phyloP scores from a whole-genome alignment of 2,113 vertebrate genomes.

The Sterrhoptilus dennistouni region DNA sequence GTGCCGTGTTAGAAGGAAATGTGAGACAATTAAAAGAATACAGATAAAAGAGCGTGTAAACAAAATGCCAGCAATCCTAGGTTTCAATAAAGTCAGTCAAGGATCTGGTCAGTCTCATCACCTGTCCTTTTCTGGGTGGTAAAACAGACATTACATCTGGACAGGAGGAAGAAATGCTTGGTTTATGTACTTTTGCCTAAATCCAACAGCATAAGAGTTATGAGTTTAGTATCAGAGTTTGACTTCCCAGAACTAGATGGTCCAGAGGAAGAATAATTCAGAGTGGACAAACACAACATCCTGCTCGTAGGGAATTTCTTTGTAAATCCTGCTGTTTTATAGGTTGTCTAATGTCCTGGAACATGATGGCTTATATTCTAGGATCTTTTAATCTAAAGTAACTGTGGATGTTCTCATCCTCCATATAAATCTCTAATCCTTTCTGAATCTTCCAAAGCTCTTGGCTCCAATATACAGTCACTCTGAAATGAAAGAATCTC shows the following conservation, averaged over 20 bases:
- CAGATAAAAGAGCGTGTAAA: background rate
- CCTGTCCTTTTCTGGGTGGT: background rate
- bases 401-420: background rate
- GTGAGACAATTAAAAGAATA: background rate
- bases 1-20: background rate
- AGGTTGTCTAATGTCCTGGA: background rate
- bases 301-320: background rate
- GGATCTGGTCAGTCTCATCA: background rate
- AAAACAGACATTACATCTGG: background rate
- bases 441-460: slow-evolving; percentile 9
- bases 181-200: background rate
- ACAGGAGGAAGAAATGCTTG: background rate
- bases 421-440: background rate
- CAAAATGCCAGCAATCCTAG: background rate
- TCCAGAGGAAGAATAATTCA: background rate
- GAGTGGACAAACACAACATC: background rate
- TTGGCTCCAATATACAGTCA: background rate
- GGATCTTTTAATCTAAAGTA: slow-evolving; percentile 12
- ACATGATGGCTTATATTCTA: background rate
- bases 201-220: background rate
- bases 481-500: background rate
- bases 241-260: background rate
- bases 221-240: background rate
- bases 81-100: background rate
- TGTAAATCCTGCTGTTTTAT: background rate